Conservation (phyloP, 2,888 invertebrate genomes). For the Melitaea athalia region DNA sequence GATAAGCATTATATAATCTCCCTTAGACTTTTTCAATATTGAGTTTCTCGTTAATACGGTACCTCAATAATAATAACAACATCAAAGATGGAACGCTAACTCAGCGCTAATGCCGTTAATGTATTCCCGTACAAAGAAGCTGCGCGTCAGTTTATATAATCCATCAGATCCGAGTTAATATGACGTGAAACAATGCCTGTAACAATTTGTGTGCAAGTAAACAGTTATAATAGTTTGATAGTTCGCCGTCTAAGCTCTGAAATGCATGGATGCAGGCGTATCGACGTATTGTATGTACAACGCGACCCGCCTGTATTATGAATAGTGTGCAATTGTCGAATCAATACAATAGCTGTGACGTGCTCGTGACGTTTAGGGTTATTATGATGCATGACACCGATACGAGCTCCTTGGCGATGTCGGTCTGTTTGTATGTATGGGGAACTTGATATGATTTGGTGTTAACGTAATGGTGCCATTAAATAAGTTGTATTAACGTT, state of each 20-base stretch:
- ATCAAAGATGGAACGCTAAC: neutral
- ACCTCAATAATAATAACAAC: neutral
- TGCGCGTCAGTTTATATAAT: neutral
- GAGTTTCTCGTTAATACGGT: neutral
- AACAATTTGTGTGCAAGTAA: constrained; percentile 3
- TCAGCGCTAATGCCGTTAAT: neutral
- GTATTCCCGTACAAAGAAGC: neutral
- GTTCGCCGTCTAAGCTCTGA: constrained; percentile 6
- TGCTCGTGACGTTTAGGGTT: neutral
- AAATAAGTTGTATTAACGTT: too few relatives aligned
- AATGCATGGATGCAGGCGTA: constrained; percentile 6
- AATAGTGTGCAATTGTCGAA: constrained; percentile 15
- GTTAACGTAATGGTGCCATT: too few relatives aligned
- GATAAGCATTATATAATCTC: too few relatives aligned
- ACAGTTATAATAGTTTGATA: constrained; percentile 15
- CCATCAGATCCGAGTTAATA: neutral
- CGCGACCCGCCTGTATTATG: constrained; percentile 12
- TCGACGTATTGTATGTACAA: constrained; percentile 2
- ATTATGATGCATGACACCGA: too few relatives aligned
- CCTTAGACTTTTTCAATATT: neutral
- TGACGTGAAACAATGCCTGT: constrained; percentile 1
- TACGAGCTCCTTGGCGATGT: too few relatives aligned
- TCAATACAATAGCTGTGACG: constrained; percentile 16
- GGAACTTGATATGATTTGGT: too few relatives aligned
- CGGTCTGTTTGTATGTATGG: too few relatives aligned